Evolutionary conservation across 2,888 invertebrate species (phyloP), one percentile per base, ranked within the genome.

Genomic region (Lottia scabra): DNA sequence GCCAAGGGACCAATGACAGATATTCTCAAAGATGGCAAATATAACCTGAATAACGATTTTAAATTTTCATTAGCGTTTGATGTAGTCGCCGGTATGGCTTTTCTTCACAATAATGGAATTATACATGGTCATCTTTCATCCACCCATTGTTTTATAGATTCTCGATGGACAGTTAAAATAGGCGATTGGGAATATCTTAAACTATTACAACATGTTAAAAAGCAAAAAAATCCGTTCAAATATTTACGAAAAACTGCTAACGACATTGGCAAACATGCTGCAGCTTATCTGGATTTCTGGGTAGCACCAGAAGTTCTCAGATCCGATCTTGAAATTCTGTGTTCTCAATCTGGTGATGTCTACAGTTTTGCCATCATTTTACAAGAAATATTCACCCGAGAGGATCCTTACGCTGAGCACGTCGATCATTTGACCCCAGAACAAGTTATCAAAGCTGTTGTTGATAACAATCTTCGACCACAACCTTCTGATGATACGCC

Each of bases 281-380:
- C 73, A 0, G 71, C 71, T 0, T 74, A 69, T 27, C 70, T 74
- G 43, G 79, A 81, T 10, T 84, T 85, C 70, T 87, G 86, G 85
- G 78, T 77, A 8, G 85, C 87, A 0, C 87, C 87, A 0, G 88
- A 88, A 74, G 66, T 85, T 3, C 67, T 87, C 15, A 73, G 77
- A 65, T 69, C 80, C 8, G 80, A 80, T 13, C 82, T 80, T 46
- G 71, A 71, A 19, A 67, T 75, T 19, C 63, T 65, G 12, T 82
- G 83, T 6, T 76, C 81, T 4, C 62, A 46, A 2, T 74, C 77
- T 1, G 67, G 75, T 0, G 88, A 88, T 72, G 81, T 85, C 10
- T 87, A 84, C 75, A 87, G 87, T 70, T 87, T 85, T 65, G 80
- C 79, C 3, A 87, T 87, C 30, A 81, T 87, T 13, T 74, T 87